phyloP scores from a whole-genome alignment of 2,113 vertebrate species.

The Hippoglossus stenolepis region DNA sequence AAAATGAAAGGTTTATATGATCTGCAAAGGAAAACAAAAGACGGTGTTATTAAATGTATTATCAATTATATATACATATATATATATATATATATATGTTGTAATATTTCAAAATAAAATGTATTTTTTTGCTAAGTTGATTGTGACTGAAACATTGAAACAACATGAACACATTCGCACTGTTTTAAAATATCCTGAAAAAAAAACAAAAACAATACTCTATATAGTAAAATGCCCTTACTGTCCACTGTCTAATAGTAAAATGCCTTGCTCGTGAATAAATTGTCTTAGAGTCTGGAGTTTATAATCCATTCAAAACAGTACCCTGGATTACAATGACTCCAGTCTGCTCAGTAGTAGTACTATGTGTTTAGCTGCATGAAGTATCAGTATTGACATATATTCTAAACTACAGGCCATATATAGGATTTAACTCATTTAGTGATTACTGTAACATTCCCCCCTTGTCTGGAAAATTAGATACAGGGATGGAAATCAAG shows the following conservation, averaged over 20 bases:
- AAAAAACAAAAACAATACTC: too few relatives aligned
- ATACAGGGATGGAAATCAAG: background rate
- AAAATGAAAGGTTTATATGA: background rate
- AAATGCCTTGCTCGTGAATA: background rate
- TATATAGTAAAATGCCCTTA: background rate
- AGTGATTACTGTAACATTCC: background rate
- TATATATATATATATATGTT: background rate
- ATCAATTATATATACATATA: background rate
- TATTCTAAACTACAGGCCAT: background rate
- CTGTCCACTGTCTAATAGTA: background rate
- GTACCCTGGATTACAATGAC: slow-evolving; percentile 28
- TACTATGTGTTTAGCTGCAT: background rate
- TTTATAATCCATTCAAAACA: slow-evolving; percentile 40
- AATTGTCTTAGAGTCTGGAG: slow-evolving; percentile 14
- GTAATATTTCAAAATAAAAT: background rate
- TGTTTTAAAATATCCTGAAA: too few relatives aligned
- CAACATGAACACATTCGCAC: too few relatives aligned
- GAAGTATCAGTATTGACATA: background rate
- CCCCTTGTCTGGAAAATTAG: background rate
- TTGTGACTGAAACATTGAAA: too few relatives aligned
- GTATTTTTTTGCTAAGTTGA: too few relatives aligned
- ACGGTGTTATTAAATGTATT: background rate
- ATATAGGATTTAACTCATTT: too few relatives aligned
- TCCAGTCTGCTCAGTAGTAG: background rate
- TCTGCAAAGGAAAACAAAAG: background rate